A percentile compares a stretch with the other conserved stretches of the same genome.
Conservation (phyloP, 2,888 invertebrate genomes). For the Perizoma affinitatum region DNA sequence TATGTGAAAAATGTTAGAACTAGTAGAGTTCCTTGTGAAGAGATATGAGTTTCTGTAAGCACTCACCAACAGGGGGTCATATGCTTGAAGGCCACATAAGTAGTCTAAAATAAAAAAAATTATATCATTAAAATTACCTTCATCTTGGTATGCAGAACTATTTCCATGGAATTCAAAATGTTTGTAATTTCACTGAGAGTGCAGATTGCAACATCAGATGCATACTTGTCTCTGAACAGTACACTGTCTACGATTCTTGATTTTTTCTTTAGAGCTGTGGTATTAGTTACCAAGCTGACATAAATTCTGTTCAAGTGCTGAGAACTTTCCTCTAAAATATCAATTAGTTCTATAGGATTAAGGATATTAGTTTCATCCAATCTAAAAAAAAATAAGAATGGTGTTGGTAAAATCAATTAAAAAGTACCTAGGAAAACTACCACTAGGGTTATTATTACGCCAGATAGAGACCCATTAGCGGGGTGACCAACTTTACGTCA, state of each 20-base stretch:
- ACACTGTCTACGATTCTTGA: conserved; percentile 64
- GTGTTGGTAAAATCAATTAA: not conserved
- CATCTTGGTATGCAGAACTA: conserved; percentile 63
- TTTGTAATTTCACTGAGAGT: conserved; percentile 68
- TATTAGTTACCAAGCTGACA: conserved; percentile 69
- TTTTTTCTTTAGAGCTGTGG: conserved; percentile 65
- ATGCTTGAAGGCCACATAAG: no score
- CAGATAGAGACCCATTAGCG: no score
- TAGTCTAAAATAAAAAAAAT: not conserved
- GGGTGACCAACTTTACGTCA: no score
- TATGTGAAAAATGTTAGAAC: no score
- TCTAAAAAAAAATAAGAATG: conserved; percentile 19
- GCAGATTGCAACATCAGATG: conserved; percentile 67
- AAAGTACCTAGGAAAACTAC: not conserved
- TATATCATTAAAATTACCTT: conserved; percentile 55
- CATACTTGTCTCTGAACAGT: conserved; percentile 70
- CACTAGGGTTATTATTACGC: no score
- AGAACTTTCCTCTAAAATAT: conserved; percentile 70
- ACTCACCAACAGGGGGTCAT: no score
- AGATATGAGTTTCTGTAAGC: no score
- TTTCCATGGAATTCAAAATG: conserved; percentile 72
- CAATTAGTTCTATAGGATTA: conserved; percentile 61
- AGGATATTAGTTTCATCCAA: conserved; percentile 22
- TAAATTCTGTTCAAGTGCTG: conserved; percentile 72
- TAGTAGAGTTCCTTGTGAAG: no score